phyloP scores from a whole-genome alignment of 2,113 vertebrate genomes.

The Catagonus wagneri region DNA sequence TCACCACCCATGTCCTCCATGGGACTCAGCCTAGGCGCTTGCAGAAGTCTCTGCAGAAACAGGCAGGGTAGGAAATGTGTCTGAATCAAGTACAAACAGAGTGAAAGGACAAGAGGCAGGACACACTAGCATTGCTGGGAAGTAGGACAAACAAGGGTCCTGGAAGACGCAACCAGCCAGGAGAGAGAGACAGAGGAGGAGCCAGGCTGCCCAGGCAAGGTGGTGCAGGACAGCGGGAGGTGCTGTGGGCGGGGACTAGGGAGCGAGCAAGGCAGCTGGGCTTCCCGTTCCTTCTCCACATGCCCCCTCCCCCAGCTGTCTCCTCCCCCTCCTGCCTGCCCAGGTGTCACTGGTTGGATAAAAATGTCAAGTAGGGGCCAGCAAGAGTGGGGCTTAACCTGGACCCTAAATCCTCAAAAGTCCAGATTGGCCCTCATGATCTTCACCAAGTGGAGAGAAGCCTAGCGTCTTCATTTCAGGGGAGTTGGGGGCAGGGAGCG shows the following conservation, averaged over 20 bases:
- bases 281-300: not conserved
- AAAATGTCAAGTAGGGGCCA: not conserved
- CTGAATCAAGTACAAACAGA: not conserved
- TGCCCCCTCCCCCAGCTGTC: no score
- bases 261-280: fast-evolving
- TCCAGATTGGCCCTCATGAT: not conserved
- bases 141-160: not conserved
- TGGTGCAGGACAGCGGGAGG: not conserved
- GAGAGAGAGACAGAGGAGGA: not conserved
- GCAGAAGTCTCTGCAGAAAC: not conserved
- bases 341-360: not conserved
- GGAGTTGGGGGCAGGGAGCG: not conserved
- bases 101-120: not conserved
- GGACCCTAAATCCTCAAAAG: not conserved
- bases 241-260: not conserved
- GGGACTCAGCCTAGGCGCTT: not conserved
- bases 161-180: not conserved
- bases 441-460: not conserved
- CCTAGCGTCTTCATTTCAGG: not conserved
- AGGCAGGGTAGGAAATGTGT: not conserved
- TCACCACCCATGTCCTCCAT: not conserved
- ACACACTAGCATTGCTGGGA: no score
- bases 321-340: not conserved
- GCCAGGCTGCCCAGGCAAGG: not conserved
- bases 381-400: not conserved